Evolutionary conservation across 2,888 invertebrate species (phyloP).

Genomic region (Dermolepida albohirtum): DNA sequence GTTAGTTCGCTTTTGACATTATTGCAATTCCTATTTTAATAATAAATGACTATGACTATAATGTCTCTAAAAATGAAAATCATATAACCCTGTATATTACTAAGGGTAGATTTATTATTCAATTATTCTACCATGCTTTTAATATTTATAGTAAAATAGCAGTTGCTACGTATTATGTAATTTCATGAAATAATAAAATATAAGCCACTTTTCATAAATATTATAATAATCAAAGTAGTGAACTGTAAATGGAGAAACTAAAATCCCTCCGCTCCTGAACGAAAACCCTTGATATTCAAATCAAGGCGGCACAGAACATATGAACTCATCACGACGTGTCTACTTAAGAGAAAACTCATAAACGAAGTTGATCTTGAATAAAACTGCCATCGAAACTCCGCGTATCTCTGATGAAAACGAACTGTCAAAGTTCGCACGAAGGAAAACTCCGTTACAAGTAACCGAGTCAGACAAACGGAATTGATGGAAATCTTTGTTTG

Average conservation of each 20-base stretch:
- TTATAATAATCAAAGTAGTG: constrained; percentile 12
- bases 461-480: constrained; percentile 37
- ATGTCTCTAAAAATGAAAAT: too few relatives aligned
- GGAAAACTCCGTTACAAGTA: constrained; percentile 26
- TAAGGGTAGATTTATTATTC: too few relatives aligned
- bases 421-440: constrained; percentile 43
- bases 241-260: constrained; percentile 43
- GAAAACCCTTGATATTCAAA: constrained; percentile 48
- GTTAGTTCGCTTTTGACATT: too few relatives aligned
- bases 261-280: constrained; percentile 44
- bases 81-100: too few relatives aligned
- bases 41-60: too few relatives aligned
- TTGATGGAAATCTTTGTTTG: constrained; percentile 39
- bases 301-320: constrained; percentile 45
- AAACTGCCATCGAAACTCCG: constrained; percentile 50
- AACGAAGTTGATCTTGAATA: constrained; percentile 52
- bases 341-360: constrained; percentile 48
- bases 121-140: too few relatives aligned
- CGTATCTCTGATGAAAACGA: constrained; percentile 46
- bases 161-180: too few relatives aligned
- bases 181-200: neutral
- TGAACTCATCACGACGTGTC: constrained; percentile 46
- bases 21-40: too few relatives aligned
- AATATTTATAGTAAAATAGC: too few relatives aligned
- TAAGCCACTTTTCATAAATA: neutral